Conservation (phyloP, 2,888 invertebrate species). For the Cryptus armator region DNA sequence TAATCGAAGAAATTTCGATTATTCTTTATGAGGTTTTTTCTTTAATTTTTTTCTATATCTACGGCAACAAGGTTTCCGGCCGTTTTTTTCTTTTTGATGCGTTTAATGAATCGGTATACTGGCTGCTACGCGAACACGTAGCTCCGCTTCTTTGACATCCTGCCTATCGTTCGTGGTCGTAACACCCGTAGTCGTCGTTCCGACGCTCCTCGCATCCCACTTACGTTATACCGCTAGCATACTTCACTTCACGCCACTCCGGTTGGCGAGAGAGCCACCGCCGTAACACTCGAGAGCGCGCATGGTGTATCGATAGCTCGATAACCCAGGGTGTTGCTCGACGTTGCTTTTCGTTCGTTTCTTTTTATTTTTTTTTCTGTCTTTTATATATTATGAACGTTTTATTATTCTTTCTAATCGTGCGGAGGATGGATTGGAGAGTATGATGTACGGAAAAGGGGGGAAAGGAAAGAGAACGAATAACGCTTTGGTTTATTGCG, state of each 20-base stretch:
- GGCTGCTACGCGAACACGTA: slow-evolving; percentile 50
- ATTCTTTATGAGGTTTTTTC: slow-evolving; percentile 2
- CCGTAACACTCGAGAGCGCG: slow-evolving; percentile 68
- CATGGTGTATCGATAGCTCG: slow-evolving; percentile 71
- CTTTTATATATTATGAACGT: slow-evolving; percentile 11
- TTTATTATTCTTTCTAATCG: slow-evolving; percentile 12
- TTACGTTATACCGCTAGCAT: slow-evolving; percentile 48
- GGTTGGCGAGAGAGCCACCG: slow-evolving; percentile 62
- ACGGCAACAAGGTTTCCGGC: slow-evolving; percentile 18
- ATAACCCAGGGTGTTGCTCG: slow-evolving; percentile 65
- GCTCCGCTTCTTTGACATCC: slow-evolving; percentile 68
- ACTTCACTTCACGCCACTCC: slow-evolving; percentile 64
- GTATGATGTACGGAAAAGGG: slow-evolving; percentile 9
- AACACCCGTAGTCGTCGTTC: slow-evolving; percentile 65
- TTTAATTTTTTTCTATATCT: slow-evolving; percentile 24
- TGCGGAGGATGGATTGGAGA: background rate
- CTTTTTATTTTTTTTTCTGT: slow-evolving; percentile 11
- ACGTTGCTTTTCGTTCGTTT: slow-evolving; percentile 38
- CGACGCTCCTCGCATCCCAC: slow-evolving; percentile 66
- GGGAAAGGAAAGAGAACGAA: background rate
- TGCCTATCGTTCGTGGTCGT: slow-evolving; percentile 66
- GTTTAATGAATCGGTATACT: slow-evolving; percentile 14
- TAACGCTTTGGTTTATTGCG: slow-evolving; percentile 8
- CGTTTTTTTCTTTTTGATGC: slow-evolving; percentile 2
- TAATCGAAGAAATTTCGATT: slow-evolving; percentile 28